These are phyloP conservation scores for Manduca sexta DNA, from an alignment of 1,140 invertebrate species.

Conservation along the genomic window DNA sequence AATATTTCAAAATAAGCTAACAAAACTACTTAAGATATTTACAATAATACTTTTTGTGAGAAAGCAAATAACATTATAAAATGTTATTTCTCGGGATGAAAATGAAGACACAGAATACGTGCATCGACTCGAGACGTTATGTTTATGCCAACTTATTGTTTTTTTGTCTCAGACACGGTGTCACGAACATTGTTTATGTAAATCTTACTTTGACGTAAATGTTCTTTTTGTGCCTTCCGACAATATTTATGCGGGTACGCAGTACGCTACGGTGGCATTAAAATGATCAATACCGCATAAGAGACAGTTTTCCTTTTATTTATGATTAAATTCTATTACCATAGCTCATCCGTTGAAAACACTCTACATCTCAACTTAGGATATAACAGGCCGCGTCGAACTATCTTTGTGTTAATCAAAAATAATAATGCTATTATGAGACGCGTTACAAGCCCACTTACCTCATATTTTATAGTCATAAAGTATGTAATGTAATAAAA, in stretches of 20 bases:
- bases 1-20: too few species aligned
- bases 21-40: not conserved
- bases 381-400: too few species aligned
- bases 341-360: too few species aligned
- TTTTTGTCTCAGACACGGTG: slow-evolving; percentile 10
- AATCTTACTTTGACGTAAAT: slow-evolving; percentile 17
- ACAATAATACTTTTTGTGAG: not conserved
- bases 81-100: slow-evolving; percentile 7
- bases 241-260: too few species aligned
- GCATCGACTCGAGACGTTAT: slow-evolving; percentile 16
- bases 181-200: slow-evolving; percentile 30
- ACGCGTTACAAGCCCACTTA: too few species aligned
- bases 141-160: slow-evolving; percentile 26
- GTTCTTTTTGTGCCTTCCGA: not conserved
- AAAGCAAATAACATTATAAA: not conserved
- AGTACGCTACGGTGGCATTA: too few species aligned
- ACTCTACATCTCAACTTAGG: too few species aligned
- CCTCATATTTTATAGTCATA: not conserved
- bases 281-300: too few species aligned
- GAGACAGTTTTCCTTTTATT: too few species aligned
- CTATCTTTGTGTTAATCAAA: too few species aligned
- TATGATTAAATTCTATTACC: too few species aligned
- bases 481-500: slow-evolving; percentile 30
- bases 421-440: too few species aligned
- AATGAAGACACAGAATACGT: slow-evolving; percentile 23